These are phyloP conservation scores for Leucania comma DNA, from an alignment of 2,888 invertebrate species.

Conservation along the genomic window DNA sequence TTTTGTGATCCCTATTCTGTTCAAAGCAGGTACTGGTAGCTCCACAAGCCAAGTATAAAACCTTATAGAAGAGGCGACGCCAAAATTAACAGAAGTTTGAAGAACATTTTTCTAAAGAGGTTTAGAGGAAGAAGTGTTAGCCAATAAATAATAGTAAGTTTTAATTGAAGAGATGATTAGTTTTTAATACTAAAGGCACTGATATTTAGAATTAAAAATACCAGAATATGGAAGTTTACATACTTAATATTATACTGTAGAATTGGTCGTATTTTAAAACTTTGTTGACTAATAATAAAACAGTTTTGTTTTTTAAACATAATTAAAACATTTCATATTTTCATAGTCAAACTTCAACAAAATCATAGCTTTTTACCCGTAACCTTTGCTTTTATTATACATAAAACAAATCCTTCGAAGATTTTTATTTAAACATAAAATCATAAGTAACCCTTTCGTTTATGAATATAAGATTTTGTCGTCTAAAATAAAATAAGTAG, in stretches of 20 bases:
- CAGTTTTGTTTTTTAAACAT: slow-evolving; percentile 37
- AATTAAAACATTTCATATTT: slow-evolving; percentile 40
- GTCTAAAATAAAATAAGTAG: slow-evolving; percentile 10
- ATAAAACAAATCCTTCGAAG: slow-evolving; percentile 14
- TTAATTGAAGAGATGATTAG: slow-evolving; percentile 7
- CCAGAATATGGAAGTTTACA: slow-evolving; percentile 28
- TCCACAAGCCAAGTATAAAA: slow-evolving; percentile 32
- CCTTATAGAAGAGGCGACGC: slow-evolving; percentile 28
- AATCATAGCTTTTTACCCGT: slow-evolving; percentile 61
- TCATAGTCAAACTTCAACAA: slow-evolving; percentile 50
- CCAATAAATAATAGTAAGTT: neutral
- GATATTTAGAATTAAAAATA: slow-evolving; percentile 33
- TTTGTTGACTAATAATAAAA: slow-evolving; percentile 40
- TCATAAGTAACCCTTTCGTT: slow-evolving; percentile 1
- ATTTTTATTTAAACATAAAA: slow-evolving; percentile 21
- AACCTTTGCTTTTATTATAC: slow-evolving; percentile 43
- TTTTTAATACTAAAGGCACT: slow-evolving; percentile 40
- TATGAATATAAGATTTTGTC: neutral
- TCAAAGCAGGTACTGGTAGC: slow-evolving; percentile 54
- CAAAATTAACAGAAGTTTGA: slow-evolving; percentile 24
- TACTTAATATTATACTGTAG: slow-evolving; percentile 36
- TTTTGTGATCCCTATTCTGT: slow-evolving; percentile 38
- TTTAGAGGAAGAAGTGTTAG: slow-evolving; percentile 27
- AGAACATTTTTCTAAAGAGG: slow-evolving; percentile 23
- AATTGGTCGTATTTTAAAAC: slow-evolving; percentile 40